Evolutionary conservation across 2,888 invertebrate species (phyloP).

Genomic region (Erebia epiphron): DNA sequence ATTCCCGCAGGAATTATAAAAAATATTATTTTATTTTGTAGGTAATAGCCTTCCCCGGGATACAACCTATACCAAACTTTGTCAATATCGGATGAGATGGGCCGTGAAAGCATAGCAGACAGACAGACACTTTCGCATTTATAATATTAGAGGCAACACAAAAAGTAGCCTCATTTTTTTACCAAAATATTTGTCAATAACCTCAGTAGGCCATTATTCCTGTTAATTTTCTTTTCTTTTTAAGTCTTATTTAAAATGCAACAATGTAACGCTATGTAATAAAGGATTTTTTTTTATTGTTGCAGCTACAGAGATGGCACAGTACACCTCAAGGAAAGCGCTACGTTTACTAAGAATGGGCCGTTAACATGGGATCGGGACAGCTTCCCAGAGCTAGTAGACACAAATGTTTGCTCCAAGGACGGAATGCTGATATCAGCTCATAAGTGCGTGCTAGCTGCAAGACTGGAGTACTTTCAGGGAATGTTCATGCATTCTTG

Average conservation of each 20-base stretch:
- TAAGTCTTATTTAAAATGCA: no score
- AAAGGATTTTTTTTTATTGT: neutral
- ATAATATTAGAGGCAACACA: neutral
- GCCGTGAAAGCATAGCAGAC: no score
- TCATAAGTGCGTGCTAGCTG: conserved; percentile 91
- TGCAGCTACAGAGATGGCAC: conserved; percentile 68
- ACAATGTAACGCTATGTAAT: no score
- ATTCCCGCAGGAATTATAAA: no score
- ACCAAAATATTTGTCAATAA: no score
- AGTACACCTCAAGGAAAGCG: conserved; percentile 65
- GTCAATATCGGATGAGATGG: no score
- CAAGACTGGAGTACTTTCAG: conserved; percentile 92
- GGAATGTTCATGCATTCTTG: conserved; percentile 92
- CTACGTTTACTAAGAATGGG: conserved; percentile 46
- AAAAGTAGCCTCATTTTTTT: no score
- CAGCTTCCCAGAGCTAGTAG: conserved; percentile 79
- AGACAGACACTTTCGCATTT: no score
- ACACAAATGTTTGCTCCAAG: conserved; percentile 83
- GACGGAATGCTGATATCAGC: conserved; percentile 81
- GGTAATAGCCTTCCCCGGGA: no score
- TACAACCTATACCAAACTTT: no score
- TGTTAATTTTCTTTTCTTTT: no score
- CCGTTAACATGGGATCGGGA: conserved; percentile 69
- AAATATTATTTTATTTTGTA: no score
- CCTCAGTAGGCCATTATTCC: neutral